These are phyloP conservation scores for Iphiclides podalirius DNA, from an alignment of 2,888 invertebrate genomes.

Conservation along the genomic window DNA sequence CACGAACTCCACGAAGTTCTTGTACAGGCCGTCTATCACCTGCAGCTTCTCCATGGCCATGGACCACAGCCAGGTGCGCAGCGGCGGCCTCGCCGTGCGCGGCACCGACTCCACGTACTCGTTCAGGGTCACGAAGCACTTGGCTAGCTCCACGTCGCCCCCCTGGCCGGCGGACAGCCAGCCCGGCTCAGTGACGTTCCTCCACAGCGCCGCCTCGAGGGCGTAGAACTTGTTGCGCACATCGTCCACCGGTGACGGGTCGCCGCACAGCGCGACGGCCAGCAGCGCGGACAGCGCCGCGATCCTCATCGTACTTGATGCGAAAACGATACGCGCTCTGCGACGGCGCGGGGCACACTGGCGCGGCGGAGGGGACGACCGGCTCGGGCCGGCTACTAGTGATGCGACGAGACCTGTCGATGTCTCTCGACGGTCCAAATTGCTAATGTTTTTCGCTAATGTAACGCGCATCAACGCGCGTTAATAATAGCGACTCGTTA, in stretches of 20 bases:
- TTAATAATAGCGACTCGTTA: slow-evolving; percentile 1
- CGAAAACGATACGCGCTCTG: slow-evolving; percentile 41
- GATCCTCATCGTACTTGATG: slow-evolving; percentile 48
- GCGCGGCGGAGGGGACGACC: slow-evolving; percentile 52
- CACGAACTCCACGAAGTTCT: slow-evolving; percentile 83
- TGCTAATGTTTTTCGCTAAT: background rate
- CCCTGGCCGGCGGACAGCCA: slow-evolving; percentile 58
- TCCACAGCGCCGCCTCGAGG: slow-evolving; percentile 78
- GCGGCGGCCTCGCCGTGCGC: slow-evolving; percentile 43
- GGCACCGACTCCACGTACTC: slow-evolving; percentile 66
- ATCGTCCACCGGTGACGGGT: slow-evolving; percentile 76
- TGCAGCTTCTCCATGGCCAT: slow-evolving; percentile 81
- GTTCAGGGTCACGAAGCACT: slow-evolving; percentile 78
- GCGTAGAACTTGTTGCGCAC: slow-evolving; percentile 80
- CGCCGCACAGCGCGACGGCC: slow-evolving; percentile 41
- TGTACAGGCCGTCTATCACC: slow-evolving; percentile 83
- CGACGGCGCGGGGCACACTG: slow-evolving; percentile 56
- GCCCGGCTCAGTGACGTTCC: slow-evolving; percentile 60
- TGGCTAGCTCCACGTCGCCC: slow-evolving; percentile 80
- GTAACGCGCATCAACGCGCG: no score
- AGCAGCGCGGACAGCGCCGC: slow-evolving; percentile 53
- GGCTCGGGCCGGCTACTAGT: slow-evolving; percentile 41
- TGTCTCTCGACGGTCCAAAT: background rate
- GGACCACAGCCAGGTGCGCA: slow-evolving; percentile 82
- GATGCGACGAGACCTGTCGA: slow-evolving; percentile 34